phyloP scores from a whole-genome alignment of 2,888 invertebrate genomes.

The Bellardia pandia region DNA sequence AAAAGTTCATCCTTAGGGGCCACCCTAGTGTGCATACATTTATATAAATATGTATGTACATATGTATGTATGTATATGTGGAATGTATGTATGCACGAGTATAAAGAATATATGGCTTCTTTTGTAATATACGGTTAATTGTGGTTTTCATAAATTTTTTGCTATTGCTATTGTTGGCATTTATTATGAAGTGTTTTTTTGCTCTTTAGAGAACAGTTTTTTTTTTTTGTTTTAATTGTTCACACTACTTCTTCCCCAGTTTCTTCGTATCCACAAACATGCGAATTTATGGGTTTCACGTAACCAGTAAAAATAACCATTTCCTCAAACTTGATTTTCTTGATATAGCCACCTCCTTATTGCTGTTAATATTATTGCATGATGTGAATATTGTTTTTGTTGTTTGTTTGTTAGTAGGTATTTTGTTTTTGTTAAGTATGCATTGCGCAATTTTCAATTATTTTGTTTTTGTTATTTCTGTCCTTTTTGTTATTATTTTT shows the following conservation, averaged over 20 bases:
- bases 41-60: too few relatives aligned
- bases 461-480: slow-evolving; percentile 72
- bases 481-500: slow-evolving; percentile 62
- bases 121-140: slow-evolving; percentile 70
- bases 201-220: neutral
- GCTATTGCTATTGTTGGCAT: slow-evolving; percentile 4
- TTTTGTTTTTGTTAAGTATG: slow-evolving; percentile 74
- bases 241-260: slow-evolving; percentile 1
- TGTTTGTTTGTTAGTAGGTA: slow-evolving; percentile 24
- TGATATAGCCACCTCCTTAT: slow-evolving; percentile 63
- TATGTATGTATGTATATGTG: neutral
- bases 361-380: slow-evolving; percentile 42
- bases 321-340: slow-evolving; percentile 36
- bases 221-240: slow-evolving; percentile 32
- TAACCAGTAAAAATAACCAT: neutral
- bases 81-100: neutral
- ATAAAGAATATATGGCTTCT: slow-evolving; percentile 61
- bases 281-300: neutral
- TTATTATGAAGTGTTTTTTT: slow-evolving; percentile 17
- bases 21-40: too few relatives aligned
- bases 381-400: neutral
- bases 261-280: neutral
- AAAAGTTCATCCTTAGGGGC: too few relatives aligned
- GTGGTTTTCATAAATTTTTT: slow-evolving; percentile 64
- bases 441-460: slow-evolving; percentile 83